A percentile compares a stretch with the other conserved stretches of the same genome.
These are phyloP conservation scores for Solenopsis invicta DNA, from an alignment of 1,140 invertebrate species.

Conservation along the genomic window DNA sequence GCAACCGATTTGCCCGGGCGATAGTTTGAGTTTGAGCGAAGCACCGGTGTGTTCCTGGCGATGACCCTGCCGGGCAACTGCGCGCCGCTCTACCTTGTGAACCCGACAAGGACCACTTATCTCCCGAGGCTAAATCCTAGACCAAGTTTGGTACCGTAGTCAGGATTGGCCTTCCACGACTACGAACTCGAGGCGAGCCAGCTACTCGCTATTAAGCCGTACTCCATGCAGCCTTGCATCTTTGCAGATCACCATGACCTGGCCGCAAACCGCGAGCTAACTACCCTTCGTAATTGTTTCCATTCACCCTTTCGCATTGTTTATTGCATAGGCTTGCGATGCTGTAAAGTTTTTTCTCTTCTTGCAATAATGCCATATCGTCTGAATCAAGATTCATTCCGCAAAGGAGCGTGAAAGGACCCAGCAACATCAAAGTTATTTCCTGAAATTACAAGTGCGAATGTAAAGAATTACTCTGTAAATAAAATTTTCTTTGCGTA, in stretches of 20 bases:
- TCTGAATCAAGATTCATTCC: not conserved
- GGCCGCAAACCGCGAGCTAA: conserved; percentile 20
- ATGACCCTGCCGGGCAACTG: conserved; percentile 69
- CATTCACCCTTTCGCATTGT: not conserved
- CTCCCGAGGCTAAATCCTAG: conserved; percentile 64
- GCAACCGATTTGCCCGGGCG: conserved; percentile 68
- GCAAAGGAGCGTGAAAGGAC: not conserved
- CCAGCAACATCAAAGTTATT: not conserved
- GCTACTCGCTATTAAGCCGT: conserved; percentile 29
- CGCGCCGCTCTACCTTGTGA: conserved; percentile 51
- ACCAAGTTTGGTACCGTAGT: conserved; percentile 64
- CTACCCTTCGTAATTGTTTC: conserved; percentile 36
- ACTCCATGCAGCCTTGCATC: conserved; percentile 42
- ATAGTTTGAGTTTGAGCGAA: conserved; percentile 71
- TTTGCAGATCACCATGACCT: conserved; percentile 53
- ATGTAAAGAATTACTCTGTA: conserved; percentile 4
- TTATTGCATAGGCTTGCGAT: not conserved
- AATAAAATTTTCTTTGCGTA: conserved; percentile 27
- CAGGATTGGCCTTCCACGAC: conserved; percentile 64
- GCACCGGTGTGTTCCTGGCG: conserved; percentile 59
- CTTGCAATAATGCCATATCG: not conserved
- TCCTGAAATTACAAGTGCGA: not conserved
- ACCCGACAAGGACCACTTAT: conserved; percentile 76
- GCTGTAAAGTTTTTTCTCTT: not conserved
- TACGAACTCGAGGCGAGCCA: conserved; percentile 50